Evolutionary conservation across 1,140 invertebrate species (phyloP), one percentile per base, ranked within the genome.

Genomic region (Habropoda laboriosa): DNA sequence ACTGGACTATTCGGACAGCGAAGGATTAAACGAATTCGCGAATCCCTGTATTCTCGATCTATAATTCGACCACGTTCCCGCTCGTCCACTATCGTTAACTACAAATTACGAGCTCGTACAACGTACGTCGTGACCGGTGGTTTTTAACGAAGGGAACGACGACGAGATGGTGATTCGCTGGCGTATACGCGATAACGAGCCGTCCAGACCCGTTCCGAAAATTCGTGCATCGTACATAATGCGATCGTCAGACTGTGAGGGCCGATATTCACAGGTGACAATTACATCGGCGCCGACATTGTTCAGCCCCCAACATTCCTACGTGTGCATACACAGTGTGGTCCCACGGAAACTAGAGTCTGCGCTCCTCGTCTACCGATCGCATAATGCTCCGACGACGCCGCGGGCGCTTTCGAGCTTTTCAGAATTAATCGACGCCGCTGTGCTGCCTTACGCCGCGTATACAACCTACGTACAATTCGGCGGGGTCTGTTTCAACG

Each of bases 211-310:
- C 63, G 63, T 68, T 45, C 3, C 38, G 40, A 55, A 68, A 75
- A 68, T 66, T 67, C 63, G 61, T 16, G 12, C 12, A 13, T 40
- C 53, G 24, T 76, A 45, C 61, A 66, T 76, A 76, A 76, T 57
- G 73, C 73, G 63, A 67, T 35, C 73, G 73, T 68, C 61, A 68
- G 73, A 68, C 63, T 45, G 51, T 55, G 73, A 55, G 73, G 49
- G 27, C 49, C 73, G 73, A 76, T 76, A 76, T 76, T 67, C 63
- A 45, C 73, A 57, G 73, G 63, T 68, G 73, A 76, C 73, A 68
- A 76, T 76, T 76, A 76, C 73, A 76, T 68, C 63, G 63, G 63
- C 27, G 27, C 16, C 63, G 51, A 76, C 73, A 76, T 76, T 68
- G 73, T 76, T 76, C 73, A 27, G 30, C 47, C 53, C 42, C 60